Evolutionary conservation across 2,797 vertebrate genomes (phyloP).

Genomic region (Halcyon badia): DNA sequence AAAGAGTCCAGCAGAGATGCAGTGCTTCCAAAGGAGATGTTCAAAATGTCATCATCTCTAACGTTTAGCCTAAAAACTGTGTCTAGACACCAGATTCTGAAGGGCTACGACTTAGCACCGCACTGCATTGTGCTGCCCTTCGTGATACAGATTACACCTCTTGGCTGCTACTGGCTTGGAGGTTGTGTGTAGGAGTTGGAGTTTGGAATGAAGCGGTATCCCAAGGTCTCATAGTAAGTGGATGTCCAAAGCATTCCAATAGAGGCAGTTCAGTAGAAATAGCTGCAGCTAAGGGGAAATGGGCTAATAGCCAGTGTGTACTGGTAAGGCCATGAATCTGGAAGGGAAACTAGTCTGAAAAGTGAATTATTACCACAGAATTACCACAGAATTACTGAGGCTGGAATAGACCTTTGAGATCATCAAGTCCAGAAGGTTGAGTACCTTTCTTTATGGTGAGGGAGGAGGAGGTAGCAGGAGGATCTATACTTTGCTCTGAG

Average conservation of each 20-base stretch:
- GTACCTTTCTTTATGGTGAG: background rate
- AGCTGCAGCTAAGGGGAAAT: background rate
- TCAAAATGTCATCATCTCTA: background rate
- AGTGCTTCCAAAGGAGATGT: background rate
- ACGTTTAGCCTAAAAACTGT: background rate
- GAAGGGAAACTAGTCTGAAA: background rate
- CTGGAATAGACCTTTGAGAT: no score
- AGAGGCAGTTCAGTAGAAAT: background rate
- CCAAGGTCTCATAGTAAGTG: background rate
- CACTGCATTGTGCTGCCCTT: background rate
- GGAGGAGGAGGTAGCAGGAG: background rate
- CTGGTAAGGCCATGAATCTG: background rate
- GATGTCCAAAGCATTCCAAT: background rate
- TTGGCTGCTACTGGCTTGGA: background rate
- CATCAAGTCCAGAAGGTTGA: no score
- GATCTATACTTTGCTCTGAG: background rate
- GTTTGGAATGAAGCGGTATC: background rate
- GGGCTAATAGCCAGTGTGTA: background rate
- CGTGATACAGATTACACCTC: background rate
- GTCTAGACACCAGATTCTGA: background rate
- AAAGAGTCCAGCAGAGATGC: background rate
- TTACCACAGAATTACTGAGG: no score
- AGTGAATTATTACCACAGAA: no score
- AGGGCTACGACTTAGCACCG: fast-evolving
- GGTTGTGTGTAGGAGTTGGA: fast-evolving